phyloP scores from a whole-genome alignment of 2,888 invertebrate genomes.

The Phyllotreta striolata region DNA sequence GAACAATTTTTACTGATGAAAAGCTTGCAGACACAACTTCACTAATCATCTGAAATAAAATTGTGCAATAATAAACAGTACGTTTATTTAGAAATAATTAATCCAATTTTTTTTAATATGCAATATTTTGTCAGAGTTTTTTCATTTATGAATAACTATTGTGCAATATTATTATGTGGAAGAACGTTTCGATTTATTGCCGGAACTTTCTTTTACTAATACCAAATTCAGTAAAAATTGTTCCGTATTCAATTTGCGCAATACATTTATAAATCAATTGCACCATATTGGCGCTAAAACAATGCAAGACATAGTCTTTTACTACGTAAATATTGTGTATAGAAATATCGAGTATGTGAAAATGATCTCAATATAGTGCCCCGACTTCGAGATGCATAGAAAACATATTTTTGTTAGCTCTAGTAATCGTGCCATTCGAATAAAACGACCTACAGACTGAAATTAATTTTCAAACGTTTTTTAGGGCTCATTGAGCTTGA shows the following conservation, averaged over 20 bases:
- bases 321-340: constrained; percentile 41
- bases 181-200: constrained; percentile 1
- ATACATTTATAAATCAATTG: constrained; percentile 36
- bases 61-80: no score
- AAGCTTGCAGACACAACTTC: not conserved
- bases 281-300: constrained; percentile 39
- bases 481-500: no score
- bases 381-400: constrained; percentile 11
- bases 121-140: no score
- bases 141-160: no score
- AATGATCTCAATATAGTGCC: constrained; percentile 22
- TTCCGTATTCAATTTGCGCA: not conserved
- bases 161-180: no score
- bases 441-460: no score
- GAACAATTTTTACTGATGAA: not conserved
- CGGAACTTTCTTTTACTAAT: constrained; percentile 15
- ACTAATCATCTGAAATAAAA: no score
- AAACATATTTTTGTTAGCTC: no score
- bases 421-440: constrained; percentile 1
- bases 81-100: no score
- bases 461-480: no score
- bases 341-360: constrained; percentile 29
- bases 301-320: constrained; percentile 39
- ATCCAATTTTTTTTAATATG: no score
- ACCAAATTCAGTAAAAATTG: not conserved